Base-by-base conservation (phyloP, 92 coral and sea anemone genomes). In the Palythoa grandiflora region DNA sequence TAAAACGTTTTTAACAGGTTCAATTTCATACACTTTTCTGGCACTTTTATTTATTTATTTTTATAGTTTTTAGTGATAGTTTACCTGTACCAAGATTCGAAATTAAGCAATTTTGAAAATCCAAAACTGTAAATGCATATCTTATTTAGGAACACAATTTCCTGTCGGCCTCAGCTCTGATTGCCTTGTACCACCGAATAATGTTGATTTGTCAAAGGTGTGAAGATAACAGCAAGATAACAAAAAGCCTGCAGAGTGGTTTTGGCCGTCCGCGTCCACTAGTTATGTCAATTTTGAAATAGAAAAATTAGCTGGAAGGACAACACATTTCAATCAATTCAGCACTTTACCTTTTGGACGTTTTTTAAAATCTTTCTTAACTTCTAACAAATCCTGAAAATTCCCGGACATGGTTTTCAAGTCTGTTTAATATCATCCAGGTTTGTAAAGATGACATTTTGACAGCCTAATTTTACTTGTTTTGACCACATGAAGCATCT, bases 121-220 rank as follows among this genome's bases (percentile, higher is more conserved):
- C 70, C 70, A 63, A 63, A 63, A 63, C 70, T 63, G 70, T 63
- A 63, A 63, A 63, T 63, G 70, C 70, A 63, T 63, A 63, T 63
- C 70, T 63, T 71, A 71, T 71, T 71, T 71, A 71, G 75, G 75
- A 71, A 71, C 75, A 71, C 75, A 71, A 71, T 71, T 71, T 71
- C 75, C 75, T 71, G 75, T 71, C 75, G 75, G 75, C 75, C 75
- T 71, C 75, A 71, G 75, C 75, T 71, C 75, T 71, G 75, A 71
- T 71, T 71, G 75, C 75, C 75, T 71, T 71, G 75, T 71, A 35
- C 75, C 75, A 71, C 75, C 75, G 75, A 71, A 71, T 71, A 71
- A 71, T 71, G 75, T 71, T 71, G 75, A 71, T 71, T 71, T 71
- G 75, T 71, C 75, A 71, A 71, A 71, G 75, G 75, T 71, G 75